Base-by-base conservation (phyloP, 2,888 invertebrate species). In the Bellardia pandia region DNA sequence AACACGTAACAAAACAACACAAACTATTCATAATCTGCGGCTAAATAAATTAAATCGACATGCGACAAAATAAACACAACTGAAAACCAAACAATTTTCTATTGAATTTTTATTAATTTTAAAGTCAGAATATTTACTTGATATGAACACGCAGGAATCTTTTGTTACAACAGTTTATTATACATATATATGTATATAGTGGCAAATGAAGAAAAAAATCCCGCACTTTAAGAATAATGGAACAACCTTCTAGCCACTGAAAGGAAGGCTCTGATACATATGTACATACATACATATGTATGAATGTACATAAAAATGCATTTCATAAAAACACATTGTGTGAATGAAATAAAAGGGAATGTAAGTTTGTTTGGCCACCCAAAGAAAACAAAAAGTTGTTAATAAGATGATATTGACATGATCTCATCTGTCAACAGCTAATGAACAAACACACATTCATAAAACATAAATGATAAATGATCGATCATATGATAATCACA, bases 371-470 rank as follows among this genome's bases (percentile, higher is more conserved):
- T 16, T 82, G 78, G 74, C 72, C 78, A 79, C 66, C 78, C 84
- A 79, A 79, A 82, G 75, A 69, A 82, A 85, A 85, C 68, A 85
- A 78, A 60, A 79, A 58, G 14, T 68, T 78, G 58, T 78, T 78
- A 74, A 74, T 60, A 79, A 71, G 58, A 74, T 51, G n/a, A 51
- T 37, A 74, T 80, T 86, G 86, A 84, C 86, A 78, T 81, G 86
- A 86, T 86, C 74, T 64, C 80, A 80, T 86, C 86, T 86, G 86
- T 86, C 86, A 81, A 74, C 86, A 84, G 13, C 86, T 71, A 72
- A 75, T 58, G 64, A 66, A 40, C 14, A 56, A 66, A 40, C 14
- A 68, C 16, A 40, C 72, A 60, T 66, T 53, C 84, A 78, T 74
- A 74, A 79, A 81, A 81, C 48, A 84, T 80, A 80, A 80, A 84